These are phyloP conservation scores for Dendrolimus punctatus DNA, from an alignment of 1,140 invertebrate genomes.

Conservation along the genomic window DNA sequence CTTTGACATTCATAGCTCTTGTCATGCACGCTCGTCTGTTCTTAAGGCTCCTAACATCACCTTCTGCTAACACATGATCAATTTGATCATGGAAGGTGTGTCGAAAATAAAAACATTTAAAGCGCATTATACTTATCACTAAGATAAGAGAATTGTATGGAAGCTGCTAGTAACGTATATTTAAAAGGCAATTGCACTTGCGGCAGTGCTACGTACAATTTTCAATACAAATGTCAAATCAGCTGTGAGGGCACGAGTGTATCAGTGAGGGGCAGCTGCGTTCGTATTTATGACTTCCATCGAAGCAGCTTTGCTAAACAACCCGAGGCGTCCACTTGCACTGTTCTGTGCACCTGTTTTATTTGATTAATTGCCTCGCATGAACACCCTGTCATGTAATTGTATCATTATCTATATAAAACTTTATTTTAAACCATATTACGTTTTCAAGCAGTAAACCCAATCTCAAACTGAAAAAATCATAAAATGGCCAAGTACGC, in stretches of 20 bases:
- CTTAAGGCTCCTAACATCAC: too few species aligned
- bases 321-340: conserved; percentile 20
- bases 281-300: conserved; percentile 60
- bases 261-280: conserved; percentile 41
- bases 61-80: too few species aligned
- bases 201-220: conserved; percentile 12
- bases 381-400: conserved; percentile 37
- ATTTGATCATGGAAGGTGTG: too few species aligned
- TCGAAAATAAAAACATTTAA: too few species aligned
- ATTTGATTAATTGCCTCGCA: conserved; percentile 45
- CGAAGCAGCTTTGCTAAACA: conserved; percentile 38
- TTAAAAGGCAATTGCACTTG: too few species aligned
- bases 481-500: too few species aligned
- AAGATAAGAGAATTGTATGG: too few species aligned
- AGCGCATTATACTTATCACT: too few species aligned
- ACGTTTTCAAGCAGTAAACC: neutral
- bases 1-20: too few species aligned
- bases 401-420: conserved; percentile 27
- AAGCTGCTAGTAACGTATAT: too few species aligned
- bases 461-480: too few species aligned
- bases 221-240: conserved; percentile 31
- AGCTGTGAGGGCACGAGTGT: conserved; percentile 24
- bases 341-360: conserved; percentile 46
- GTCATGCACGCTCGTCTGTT: too few species aligned
- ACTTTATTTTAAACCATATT: neutral